These are phyloP conservation scores for Leuciscus waleckii DNA, from an alignment of 2,797 vertebrate species.

Conservation along the genomic window DNA sequence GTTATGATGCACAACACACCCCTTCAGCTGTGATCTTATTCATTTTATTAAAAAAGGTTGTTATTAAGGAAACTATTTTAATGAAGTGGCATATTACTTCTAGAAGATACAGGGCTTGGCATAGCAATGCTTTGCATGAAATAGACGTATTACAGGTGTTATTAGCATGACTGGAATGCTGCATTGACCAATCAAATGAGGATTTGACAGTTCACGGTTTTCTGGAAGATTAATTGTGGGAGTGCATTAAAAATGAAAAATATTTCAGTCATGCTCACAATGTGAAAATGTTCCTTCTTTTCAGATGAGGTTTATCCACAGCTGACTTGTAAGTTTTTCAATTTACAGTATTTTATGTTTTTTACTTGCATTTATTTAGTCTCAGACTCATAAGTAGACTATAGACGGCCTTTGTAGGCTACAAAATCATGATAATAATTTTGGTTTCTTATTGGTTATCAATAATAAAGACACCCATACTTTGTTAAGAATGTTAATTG, in stretches of 20 bases:
- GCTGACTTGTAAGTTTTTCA: rapidly evolving
- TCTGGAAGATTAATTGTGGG: not conserved
- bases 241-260: not conserved
- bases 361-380: not conserved
- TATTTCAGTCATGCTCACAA: not conserved
- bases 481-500: not conserved
- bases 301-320: rapidly evolving
- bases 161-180: not conserved
- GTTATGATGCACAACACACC: not conserved
- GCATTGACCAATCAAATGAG: too few species aligned
- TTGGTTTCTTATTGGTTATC: not conserved
- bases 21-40: not conserved
- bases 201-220: too few species aligned
- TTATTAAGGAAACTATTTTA: not conserved
- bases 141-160: not conserved
- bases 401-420: not conserved
- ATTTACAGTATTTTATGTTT: not conserved
- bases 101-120: not conserved
- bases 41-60: not conserved
- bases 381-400: not conserved
- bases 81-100: not conserved
- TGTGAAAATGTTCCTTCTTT: not conserved
- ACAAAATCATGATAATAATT: not conserved
- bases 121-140: not conserved
- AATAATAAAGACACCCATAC: not conserved